Conservation (phyloP, 2,888 invertebrate genomes). For the Melipona bicolor region DNA sequence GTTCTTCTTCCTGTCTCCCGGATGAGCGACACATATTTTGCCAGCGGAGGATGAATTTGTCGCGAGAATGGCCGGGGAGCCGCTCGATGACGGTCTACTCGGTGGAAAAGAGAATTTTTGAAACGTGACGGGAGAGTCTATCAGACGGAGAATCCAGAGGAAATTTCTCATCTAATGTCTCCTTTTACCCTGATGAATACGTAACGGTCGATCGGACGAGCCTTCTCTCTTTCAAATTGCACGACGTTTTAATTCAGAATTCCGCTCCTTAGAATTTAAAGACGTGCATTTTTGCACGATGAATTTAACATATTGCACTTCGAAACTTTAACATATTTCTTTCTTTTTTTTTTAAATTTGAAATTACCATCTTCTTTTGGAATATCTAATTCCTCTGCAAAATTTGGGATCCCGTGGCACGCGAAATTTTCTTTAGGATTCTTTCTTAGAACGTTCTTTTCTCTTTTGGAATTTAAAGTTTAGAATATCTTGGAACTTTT, state of each 20-base stretch:
- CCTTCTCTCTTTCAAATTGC: no score
- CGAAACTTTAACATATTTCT: background rate
- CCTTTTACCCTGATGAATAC: background rate
- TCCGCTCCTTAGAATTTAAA: no score
- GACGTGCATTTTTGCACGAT: background rate
- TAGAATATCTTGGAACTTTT: no score
- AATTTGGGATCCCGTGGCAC: no score
- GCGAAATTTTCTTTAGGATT: no score
- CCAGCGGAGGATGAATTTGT: conserved; percentile 7
- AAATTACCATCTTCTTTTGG: no score
- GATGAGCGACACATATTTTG: conserved; percentile 1
- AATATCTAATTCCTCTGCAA: no score
- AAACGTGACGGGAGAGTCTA: conserved; percentile 4
- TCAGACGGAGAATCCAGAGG: background rate
- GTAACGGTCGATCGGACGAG: no score
- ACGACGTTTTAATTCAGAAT: no score
- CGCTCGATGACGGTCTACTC: background rate
- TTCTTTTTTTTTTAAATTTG: no score
- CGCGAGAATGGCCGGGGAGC: conserved; percentile 10
- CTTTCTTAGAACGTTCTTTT: no score
- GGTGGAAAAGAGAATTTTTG: conserved; percentile 11
- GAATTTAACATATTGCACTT: background rate
- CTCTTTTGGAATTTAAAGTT: no score
- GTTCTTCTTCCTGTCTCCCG: background rate
- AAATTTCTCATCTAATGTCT: background rate